phyloP scores from a whole-genome alignment of 2,113 vertebrate species.

The Trematocara macrostoma region DNA sequence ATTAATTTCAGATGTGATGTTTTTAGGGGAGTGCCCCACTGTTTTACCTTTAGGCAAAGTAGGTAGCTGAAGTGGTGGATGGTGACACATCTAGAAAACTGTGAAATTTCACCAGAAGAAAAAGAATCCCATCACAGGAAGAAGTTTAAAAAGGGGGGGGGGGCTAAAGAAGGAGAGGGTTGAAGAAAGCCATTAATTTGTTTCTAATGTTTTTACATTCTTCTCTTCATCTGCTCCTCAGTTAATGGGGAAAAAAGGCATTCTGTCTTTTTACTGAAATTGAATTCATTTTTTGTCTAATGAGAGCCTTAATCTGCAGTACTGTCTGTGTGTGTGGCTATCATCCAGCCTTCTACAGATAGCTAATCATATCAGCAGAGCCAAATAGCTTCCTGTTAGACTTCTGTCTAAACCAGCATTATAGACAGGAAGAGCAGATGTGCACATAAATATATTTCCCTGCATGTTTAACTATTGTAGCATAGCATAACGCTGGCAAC shows the following conservation, averaged over 20 bases:
- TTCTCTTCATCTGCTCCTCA: not conserved
- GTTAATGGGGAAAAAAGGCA: not conserved
- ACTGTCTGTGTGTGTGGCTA: not conserved
- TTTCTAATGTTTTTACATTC: not conserved
- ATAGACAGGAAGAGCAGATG: not conserved
- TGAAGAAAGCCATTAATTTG: not conserved
- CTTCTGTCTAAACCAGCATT: not conserved
- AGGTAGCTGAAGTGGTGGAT: not conserved
- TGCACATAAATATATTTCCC: not conserved
- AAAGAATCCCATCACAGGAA: not conserved
- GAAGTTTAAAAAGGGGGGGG: fast-evolving
- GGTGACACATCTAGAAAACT: not conserved
- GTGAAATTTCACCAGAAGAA: not conserved
- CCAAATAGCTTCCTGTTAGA: not conserved
- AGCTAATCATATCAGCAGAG: not conserved
- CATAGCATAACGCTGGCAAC: not conserved
- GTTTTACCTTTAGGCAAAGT: not conserved
- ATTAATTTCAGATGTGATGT: not conserved
- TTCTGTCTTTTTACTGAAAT: not conserved
- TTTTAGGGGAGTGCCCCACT: not conserved
- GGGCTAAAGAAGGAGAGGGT: not conserved
- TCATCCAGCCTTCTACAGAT: not conserved
- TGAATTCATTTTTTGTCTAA: not conserved
- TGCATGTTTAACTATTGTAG: not conserved
- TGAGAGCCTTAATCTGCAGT: not conserved